Evolutionary conservation across 1,140 invertebrate species (phyloP), one percentile per base, ranked within the genome.

Genomic region (Bombus pascuorum): DNA sequence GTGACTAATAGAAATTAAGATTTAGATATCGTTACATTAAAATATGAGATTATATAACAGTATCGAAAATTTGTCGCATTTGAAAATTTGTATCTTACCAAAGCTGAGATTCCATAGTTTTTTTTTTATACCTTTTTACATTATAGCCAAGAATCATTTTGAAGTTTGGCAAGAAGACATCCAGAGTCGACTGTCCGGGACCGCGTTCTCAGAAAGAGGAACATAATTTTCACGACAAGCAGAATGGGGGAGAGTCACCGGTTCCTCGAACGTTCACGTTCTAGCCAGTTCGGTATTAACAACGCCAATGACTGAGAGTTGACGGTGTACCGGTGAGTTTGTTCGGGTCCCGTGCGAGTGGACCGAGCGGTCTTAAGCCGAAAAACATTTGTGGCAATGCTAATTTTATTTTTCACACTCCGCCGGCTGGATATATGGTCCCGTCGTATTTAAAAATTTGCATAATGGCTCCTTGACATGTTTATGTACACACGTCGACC

Each of bases 361-460:
- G 25, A 39, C 68, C 68, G 37, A 70, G 59, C 76, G 44, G 80
- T 62, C 88, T 92, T 90, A 91, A 90, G 87, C 90, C 85, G 86
- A 89, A 90, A 91, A 92, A 90, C 91, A 92, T 92, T 90, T 85
- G 84, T 90, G 89, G 91, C 83, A 91, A 90, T 91, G 90, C 91
- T 94, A 94, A 93, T 94, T 94, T 94, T 93, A 93, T 93, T 93
- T 94, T 93, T 90, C 92, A 92, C 93, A 93, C 92, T 90, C 88
- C 66, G 86, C 84, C 74, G 62, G 53, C 42, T 83, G 90, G 88
- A 92, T 93, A 91, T 93, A 93, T 91, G 91, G 92, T 89, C 91
- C 86, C 89, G 91, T 92, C 93, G 93, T 93, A 94, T 94, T 94
- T 93, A 94, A 94, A 94, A 94, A 94, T 94, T 94, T 94, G 92